Base-by-base conservation (phyloP, 2,797 vertebrate species). In the Micromesistius poutassou region DNA sequence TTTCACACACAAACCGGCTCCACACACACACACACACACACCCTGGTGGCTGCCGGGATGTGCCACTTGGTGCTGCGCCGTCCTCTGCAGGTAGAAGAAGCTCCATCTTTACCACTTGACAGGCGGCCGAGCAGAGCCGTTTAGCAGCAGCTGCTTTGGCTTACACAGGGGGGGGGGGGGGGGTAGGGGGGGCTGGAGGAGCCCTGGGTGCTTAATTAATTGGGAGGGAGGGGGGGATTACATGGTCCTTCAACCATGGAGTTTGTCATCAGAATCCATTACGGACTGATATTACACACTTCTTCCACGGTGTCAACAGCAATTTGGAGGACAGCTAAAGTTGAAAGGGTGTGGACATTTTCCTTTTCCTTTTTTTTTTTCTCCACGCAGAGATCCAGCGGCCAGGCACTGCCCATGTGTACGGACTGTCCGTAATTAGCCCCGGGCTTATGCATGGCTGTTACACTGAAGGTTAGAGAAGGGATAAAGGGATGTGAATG, bases 211-310 rank as follows among this genome's bases (percentile, higher is more conserved):
- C 95, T 96, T 96, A 96, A 95, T 97, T 97, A 97, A 96, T 96
- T 96, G 96, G 94, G 94, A 28, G 62, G 62, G 62, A 9, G 84
- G 94, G 95, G 94, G 93, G 95, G 95, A 97, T 97, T 96, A 96
- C 96, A 95, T 89, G 95, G 94, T 95, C 95, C 91, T 97, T 94
- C 95, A 95, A 95, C 94, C 96, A 88, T 96, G 96, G 93, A 95
- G 95, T 95, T 93, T 95, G 96, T 96, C 96, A 96, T 97, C 96
- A 96, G 95, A 89, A 92, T 88, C 93, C 95, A 94, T 96, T 96
- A 97, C 95, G 94, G 94, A 95, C 93, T 95, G 95, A 96, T 95
- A 96, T 95, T 94, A 96, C 95, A 96, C 94, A 94, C 95, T 95
- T 95, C 96, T 96, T 68, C 94, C 94, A 94, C 89, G 90, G 95